phyloP scores from a whole-genome alignment of 2,797 vertebrate species.

The Amniataba percoides region DNA sequence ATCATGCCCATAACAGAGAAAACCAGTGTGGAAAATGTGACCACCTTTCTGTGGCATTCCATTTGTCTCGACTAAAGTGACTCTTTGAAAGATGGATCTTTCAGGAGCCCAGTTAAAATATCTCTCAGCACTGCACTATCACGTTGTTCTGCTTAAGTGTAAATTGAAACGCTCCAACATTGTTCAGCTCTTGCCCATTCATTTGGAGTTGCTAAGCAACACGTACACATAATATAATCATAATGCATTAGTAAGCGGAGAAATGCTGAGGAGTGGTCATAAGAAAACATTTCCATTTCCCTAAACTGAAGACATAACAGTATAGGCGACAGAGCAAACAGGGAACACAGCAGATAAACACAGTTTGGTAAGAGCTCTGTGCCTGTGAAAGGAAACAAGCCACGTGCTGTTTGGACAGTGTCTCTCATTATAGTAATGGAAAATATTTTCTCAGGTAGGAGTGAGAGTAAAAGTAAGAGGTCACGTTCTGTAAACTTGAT shows the following conservation, averaged over 20 bases:
- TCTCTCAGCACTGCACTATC: slow-evolving; percentile 72
- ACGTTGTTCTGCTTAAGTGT: slow-evolving; percentile 53
- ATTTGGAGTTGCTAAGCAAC: slow-evolving; percentile 76
- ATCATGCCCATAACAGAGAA: slow-evolving; percentile 55
- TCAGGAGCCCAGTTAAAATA: slow-evolving; percentile 75
- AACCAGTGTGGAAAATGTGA: slow-evolving; percentile 76
- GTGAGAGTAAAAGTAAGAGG: slow-evolving; percentile 12
- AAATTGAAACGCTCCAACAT: slow-evolving; percentile 74
- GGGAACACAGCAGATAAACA: slow-evolving; percentile 36
- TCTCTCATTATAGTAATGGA: slow-evolving; percentile 32
- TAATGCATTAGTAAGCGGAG: slow-evolving; percentile 57
- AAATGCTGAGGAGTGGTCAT: slow-evolving; percentile 64
- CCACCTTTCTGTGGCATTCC: slow-evolving; percentile 58
- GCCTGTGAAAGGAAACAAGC: slow-evolving; percentile 28
- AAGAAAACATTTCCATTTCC: slow-evolving; percentile 77
- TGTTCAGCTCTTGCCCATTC: slow-evolving; percentile 68
- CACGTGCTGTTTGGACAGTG: slow-evolving; percentile 50
- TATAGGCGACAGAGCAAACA: slow-evolving; percentile 62
- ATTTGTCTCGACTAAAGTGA: slow-evolving; percentile 67
- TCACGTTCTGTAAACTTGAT: background rate
- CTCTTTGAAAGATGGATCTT: slow-evolving; percentile 73
- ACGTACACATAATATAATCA: slow-evolving; percentile 72
- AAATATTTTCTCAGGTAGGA: slow-evolving; percentile 52
- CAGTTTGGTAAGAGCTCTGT: slow-evolving; percentile 28
- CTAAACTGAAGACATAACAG: slow-evolving; percentile 63